phyloP scores from a whole-genome alignment of 2,113 vertebrate species.

The Peromyscus maniculatus region DNA sequence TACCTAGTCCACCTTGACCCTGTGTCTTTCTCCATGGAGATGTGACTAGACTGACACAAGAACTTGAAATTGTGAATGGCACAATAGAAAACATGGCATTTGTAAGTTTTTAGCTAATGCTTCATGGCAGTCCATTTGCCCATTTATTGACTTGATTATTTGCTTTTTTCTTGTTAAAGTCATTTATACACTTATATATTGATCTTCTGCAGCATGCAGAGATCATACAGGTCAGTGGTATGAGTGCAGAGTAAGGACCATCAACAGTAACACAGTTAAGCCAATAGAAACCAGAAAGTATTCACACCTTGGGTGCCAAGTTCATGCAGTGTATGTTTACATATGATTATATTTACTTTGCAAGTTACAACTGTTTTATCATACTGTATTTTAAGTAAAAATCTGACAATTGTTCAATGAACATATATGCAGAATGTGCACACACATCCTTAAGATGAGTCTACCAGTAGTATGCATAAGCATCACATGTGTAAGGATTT shows the following conservation, averaged over 20 bases:
- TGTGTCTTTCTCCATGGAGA: too few relatives aligned
- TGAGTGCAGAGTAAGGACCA: slow-evolving; percentile 91
- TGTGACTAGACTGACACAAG: background rate
- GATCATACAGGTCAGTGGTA: background rate
- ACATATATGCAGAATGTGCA: slow-evolving; percentile 89
- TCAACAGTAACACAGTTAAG: slow-evolving; percentile 95
- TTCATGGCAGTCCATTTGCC: background rate
- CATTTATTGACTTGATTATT: background rate
- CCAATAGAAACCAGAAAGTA: background rate
- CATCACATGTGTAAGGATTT: slow-evolving; percentile 90
- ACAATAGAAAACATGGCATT: background rate
- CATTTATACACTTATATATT: background rate
- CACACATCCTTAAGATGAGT: slow-evolving; percentile 89
- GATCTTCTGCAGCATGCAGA: background rate
- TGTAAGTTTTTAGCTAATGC: background rate
- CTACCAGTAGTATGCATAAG: slow-evolving; percentile 87
- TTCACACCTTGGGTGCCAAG: slow-evolving; percentile 92
- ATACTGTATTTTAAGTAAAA: slow-evolving; percentile 88
- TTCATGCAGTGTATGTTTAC: slow-evolving; percentile 95
- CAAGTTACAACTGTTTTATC: slow-evolving; percentile 90
- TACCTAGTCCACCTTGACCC: background rate
- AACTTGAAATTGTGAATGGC: background rate
- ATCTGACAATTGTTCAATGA: background rate
- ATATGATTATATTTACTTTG: slow-evolving; percentile 94
- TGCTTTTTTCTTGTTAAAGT: background rate